These are phyloP conservation scores for Parazoanthus darwini DNA, from an alignment of 92 coral and sea anemone species.

Conservation along the genomic window DNA sequence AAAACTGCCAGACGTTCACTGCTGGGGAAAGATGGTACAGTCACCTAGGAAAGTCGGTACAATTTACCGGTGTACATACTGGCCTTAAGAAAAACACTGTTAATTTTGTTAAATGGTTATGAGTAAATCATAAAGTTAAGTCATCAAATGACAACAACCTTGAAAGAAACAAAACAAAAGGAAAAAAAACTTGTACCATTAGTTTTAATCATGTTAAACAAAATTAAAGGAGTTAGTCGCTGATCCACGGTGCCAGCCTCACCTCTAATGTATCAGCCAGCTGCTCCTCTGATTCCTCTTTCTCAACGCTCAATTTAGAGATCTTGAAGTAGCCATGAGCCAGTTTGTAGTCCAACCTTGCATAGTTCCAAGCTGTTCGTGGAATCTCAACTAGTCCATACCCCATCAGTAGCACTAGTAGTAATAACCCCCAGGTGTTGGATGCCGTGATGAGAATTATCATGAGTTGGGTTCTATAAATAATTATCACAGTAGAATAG, in stretches of 20 bases:
- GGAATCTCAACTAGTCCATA: slow-evolving; percentile 98
- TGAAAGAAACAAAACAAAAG: background rate
- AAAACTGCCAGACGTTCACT: too few species aligned
- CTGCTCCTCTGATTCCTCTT: slow-evolving; percentile 96
- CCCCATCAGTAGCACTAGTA: slow-evolving; percentile 92
- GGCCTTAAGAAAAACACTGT: too few species aligned
- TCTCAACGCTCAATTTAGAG: slow-evolving; percentile 93
- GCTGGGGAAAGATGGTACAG: too few species aligned
- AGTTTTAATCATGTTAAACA: background rate
- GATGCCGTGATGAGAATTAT: slow-evolving; percentile 96
- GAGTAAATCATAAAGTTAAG: background rate
- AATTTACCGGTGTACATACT: too few species aligned
- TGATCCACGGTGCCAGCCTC: background rate
- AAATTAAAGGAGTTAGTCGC: too few species aligned
- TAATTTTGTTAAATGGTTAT: too few species aligned
- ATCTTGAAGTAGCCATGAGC: slow-evolving; percentile 97
- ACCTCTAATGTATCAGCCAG: slow-evolving; percentile 92
- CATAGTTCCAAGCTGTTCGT: slow-evolving; percentile 89
- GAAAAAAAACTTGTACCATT: background rate
- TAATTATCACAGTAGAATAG: background rate
- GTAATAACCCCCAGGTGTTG: slow-evolving; percentile 96
- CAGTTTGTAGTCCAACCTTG: slow-evolving; percentile 85
- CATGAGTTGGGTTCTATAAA: slow-evolving; percentile 70
- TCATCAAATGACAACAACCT: background rate
- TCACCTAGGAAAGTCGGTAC: too few species aligned